Conservation (phyloP, 2,797 vertebrate species). For the Rachycentron canadum region DNA sequence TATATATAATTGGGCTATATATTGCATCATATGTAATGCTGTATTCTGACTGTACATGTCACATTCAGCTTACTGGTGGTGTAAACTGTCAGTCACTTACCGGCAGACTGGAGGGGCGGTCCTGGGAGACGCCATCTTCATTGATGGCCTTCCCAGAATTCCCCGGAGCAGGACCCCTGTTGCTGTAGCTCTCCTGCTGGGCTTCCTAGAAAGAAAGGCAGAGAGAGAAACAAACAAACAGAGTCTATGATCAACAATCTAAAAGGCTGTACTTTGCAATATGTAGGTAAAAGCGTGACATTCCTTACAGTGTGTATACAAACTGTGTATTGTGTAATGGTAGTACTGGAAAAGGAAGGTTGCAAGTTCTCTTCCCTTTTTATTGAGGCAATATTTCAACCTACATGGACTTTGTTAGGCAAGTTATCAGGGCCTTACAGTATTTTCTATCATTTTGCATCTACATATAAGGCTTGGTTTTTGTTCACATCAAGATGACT, state of each 20-base stretch:
- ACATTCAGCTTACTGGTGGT: background rate
- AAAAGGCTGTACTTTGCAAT: background rate
- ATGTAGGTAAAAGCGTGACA: background rate
- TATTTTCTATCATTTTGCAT: background rate
- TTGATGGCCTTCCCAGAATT: conserved; percentile 92
- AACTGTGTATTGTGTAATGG: background rate
- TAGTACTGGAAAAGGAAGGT: too few relatives aligned
- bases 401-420: background rate
- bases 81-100: conserved; percentile 85
- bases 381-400: background rate
- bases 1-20: too few relatives aligned
- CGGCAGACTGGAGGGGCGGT: conserved; percentile 93
- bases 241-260: conserved; percentile 5
- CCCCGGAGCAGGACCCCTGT: conserved; percentile 82
- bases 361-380: background rate
- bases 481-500: background rate
- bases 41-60: background rate
- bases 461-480: background rate
- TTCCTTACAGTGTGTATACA: background rate
- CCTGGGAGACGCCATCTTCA: conserved; percentile 87
- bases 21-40: background rate
- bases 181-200: conserved; percentile 91
- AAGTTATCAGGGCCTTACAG: background rate
- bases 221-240: conserved; percentile 15
- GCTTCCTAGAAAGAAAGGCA: conserved; percentile 83